A percentile compares a stretch with the other conserved stretches of the same genome.
Conservation (phyloP, 2,113 vertebrate genomes). For the Melanerpes aurifrons region DNA sequence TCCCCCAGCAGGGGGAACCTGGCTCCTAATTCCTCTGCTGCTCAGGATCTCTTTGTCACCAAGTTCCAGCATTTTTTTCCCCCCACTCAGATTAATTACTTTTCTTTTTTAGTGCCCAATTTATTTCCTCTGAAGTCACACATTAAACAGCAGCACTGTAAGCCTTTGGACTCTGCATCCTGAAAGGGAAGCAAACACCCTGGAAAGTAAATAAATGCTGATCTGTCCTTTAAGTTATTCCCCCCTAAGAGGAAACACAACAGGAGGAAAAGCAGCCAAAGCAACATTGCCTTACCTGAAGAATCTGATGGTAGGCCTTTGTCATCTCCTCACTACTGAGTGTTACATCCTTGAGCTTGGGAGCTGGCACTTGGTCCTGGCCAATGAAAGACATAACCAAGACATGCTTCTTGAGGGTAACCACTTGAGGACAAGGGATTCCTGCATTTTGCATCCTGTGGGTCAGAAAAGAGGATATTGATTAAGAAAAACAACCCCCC, state of each 20-base stretch:
- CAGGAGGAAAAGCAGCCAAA: background rate
- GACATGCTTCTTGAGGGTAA: constrained; percentile 93
- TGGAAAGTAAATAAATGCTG: background rate
- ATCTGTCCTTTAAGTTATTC: background rate
- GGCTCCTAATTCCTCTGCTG: background rate
- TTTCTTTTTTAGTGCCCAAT: background rate
- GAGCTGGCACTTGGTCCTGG: constrained; percentile 91
- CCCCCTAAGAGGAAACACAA: background rate
- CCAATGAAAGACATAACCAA: constrained; percentile 99
- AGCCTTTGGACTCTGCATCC: background rate
- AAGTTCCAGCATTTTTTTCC: background rate
- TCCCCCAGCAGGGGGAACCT: no score
- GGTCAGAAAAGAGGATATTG: background rate
- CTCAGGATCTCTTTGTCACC: background rate
- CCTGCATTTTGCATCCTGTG: constrained; percentile 91
- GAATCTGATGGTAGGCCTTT: constrained; percentile 87
- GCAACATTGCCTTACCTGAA: constrained; percentile 77
- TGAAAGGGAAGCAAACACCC: background rate
- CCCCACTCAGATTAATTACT: background rate
- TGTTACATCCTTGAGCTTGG: constrained; percentile 91
- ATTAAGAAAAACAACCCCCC: background rate
- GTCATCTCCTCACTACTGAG: constrained; percentile 89
- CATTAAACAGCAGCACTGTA: constrained; percentile 34
- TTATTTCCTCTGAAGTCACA: constrained; percentile 14
- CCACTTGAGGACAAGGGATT: constrained; percentile 91